These are phyloP conservation scores for Aspidiotus rigidus DNA, from an alignment of 2,888 invertebrate species.

Conservation along the genomic window DNA sequence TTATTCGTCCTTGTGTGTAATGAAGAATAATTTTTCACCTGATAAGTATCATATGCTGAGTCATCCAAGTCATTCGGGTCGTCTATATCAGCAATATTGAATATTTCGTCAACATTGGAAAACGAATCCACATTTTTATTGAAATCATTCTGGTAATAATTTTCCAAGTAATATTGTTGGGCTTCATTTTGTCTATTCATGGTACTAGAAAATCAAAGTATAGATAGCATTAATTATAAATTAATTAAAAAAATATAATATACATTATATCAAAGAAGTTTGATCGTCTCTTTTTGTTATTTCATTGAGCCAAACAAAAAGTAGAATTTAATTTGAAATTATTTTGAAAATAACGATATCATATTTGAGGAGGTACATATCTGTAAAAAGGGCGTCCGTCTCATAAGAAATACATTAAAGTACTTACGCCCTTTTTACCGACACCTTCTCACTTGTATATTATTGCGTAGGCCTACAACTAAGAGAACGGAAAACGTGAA, in stretches of 20 bases:
- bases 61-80: constrained; percentile 28
- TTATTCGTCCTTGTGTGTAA: too few species aligned
- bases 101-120: constrained; percentile 35
- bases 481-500: too few species aligned
- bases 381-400: too few species aligned
- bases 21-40: constrained; percentile 14
- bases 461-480: too few species aligned
- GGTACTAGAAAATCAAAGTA: neutral
- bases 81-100: constrained; percentile 34
- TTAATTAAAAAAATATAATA: neutral
- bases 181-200: neutral
- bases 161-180: neutral
- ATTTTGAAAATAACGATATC: too few species aligned
- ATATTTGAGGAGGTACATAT: too few species aligned
- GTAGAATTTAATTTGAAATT: too few species aligned
- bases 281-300: too few species aligned
- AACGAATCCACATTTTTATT: constrained; percentile 34
- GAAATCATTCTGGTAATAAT: constrained; percentile 5
- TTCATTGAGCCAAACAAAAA: too few species aligned
- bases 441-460: too few species aligned
- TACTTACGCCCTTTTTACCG: too few species aligned
- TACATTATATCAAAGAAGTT: neutral
- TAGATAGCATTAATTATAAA: neutral
- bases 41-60: constrained; percentile 16
- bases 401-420: too few species aligned